These are phyloP conservation scores for Drosophila quadrilineata DNA, from an alignment of 1,140 invertebrate genomes.

Conservation along the genomic window DNA sequence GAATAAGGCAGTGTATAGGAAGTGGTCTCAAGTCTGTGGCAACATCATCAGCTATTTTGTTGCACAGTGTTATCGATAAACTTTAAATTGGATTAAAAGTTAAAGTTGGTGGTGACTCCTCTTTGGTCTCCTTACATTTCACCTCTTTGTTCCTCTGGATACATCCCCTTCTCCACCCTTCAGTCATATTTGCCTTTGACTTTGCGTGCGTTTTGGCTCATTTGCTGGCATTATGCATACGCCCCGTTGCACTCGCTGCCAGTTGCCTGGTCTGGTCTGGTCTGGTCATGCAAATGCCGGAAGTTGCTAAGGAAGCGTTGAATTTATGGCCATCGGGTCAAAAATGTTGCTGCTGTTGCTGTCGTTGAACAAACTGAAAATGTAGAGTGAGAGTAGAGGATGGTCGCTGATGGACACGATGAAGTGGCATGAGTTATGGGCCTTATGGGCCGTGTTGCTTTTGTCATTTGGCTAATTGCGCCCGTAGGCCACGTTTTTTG, in stretches of 20 bases:
- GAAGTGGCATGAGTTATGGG: conserved; percentile 59
- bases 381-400: conserved; percentile 3
- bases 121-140: neutral
- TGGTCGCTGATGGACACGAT: conserved; percentile 12
- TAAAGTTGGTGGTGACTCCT: neutral
- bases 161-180: no score
- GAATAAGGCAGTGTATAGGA: no score
- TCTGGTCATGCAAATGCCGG: conserved; percentile 25
- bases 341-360: conserved; percentile 10
- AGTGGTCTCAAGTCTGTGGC: no score
- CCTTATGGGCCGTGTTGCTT: conserved; percentile 47
- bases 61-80: conserved; percentile 12
- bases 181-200: conserved; percentile 10
- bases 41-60: neutral
- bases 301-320: conserved; percentile 42
- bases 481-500: conserved; percentile 64
- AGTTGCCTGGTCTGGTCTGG: no score
- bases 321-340: conserved; percentile 25
- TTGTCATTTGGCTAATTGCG: conserved; percentile 77
- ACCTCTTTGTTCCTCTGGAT: no score
- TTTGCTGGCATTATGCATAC: conserved; percentile 41
- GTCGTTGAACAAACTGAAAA: conserved; percentile 11
- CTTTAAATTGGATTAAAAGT: conserved; percentile 10
- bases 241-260: conserved; percentile 30
- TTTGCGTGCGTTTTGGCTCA: conserved; percentile 38